These are phyloP conservation scores for Pocillopora grandis DNA, from an alignment of 92 coral and sea anemone species.

Conservation along the genomic window DNA sequence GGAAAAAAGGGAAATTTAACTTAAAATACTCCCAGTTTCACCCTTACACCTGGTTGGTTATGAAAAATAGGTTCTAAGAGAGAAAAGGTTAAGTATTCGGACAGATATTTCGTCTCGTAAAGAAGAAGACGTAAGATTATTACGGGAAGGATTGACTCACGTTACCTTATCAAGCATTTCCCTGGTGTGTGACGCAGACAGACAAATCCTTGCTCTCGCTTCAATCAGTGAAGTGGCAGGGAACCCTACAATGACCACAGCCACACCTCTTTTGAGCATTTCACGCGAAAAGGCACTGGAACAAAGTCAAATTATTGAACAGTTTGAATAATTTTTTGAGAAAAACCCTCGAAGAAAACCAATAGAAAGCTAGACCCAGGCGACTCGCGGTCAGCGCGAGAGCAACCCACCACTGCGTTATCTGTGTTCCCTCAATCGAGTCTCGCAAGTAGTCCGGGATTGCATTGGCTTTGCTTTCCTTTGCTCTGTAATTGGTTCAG, in stretches of 20 bases:
- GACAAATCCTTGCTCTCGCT: conserved; percentile 82
- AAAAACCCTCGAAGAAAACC: no score
- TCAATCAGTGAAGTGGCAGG: conserved; percentile 88
- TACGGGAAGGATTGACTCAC: no score
- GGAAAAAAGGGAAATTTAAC: not conserved
- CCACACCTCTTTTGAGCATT: conserved; percentile 77
- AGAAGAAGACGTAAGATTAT: not conserved
- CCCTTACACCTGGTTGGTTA: not conserved
- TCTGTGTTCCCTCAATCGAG: no score
- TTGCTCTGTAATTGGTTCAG: no score
- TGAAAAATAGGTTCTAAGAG: not conserved
- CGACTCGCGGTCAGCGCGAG: no score
- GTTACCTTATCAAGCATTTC: conserved; percentile 81
- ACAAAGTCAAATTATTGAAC: not conserved
- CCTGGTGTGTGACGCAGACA: conserved; percentile 89
- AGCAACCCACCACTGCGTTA: no score
- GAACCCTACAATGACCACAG: conserved; percentile 84
- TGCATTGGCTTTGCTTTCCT: no score
- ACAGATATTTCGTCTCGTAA: not conserved
- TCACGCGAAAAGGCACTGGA: conserved; percentile 85
- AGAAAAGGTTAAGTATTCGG: no score
- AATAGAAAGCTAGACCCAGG: no score
- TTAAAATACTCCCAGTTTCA: not conserved
- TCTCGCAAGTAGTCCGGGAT: no score
- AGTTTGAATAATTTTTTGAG: not conserved